phyloP scores from a whole-genome alignment of 2,797 vertebrate genomes.

The Coendou prehensilis region DNA sequence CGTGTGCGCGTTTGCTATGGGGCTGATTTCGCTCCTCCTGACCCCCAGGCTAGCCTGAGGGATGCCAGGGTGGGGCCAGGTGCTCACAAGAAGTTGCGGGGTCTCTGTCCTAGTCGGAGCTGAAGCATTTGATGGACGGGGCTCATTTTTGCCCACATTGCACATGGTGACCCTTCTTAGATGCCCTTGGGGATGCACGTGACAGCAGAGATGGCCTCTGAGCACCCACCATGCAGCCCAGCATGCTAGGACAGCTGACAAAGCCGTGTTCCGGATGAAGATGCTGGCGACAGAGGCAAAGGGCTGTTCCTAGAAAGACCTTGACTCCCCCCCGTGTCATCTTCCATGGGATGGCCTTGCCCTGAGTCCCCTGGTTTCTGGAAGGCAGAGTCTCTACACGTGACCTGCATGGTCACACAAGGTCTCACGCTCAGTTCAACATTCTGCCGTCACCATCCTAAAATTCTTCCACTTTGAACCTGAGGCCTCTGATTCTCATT shows the following conservation, averaged over 20 bases:
- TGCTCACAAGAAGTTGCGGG: background rate
- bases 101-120: background rate
- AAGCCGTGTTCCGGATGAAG: background rate
- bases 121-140: background rate
- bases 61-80: background rate
- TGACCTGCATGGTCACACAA: background rate
- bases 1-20: no score
- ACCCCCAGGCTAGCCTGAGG: background rate
- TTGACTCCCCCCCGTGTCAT: accelerated
- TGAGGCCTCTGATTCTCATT: background rate
- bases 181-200: background rate
- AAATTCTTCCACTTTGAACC: background rate
- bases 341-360: background rate
- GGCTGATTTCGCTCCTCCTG: background rate
- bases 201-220: background rate
- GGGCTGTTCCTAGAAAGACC: background rate
- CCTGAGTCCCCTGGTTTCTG: background rate
- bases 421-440: background rate
- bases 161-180: background rate
- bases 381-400: background rate
- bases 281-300: no score
- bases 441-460: background rate
- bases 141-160: background rate
- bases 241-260: no score
- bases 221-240: no score